Evolutionary conservation across 1,140 invertebrate species (phyloP).

Genomic region (Penaeus chinensis): DNA sequence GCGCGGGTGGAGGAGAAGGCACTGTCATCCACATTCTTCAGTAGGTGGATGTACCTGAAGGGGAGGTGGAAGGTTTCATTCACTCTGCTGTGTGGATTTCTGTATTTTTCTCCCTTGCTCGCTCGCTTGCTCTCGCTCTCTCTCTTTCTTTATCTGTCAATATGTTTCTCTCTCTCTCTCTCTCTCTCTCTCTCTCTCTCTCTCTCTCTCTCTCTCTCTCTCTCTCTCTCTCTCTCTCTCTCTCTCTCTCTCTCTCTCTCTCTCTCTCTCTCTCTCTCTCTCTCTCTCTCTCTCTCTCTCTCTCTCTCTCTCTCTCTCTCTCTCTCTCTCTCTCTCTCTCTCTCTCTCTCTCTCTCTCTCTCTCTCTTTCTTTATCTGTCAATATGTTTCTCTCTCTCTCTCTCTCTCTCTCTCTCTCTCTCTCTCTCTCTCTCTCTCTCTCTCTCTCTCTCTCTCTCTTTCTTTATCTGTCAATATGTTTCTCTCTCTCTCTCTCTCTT

Average conservation of each 20-base stretch:
- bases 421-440: too few relatives aligned
- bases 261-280: too few relatives aligned
- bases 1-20: conserved; percentile 75
- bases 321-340: too few relatives aligned
- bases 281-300: too few relatives aligned
- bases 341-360: neutral
- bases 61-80: too few relatives aligned
- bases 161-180: neutral
- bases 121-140: neutral
- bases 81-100: too few relatives aligned
- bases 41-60: conserved; percentile 71
- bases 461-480: too few relatives aligned
- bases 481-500: too few relatives aligned
- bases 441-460: neutral
- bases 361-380: neutral
- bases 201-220: neutral
- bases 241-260: too few relatives aligned
- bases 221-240: too few relatives aligned
- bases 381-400: neutral
- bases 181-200: neutral
- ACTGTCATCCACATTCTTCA: conserved; percentile 73
- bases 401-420: neutral
- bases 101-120: neutral
- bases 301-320: too few relatives aligned
- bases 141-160: neutral